Evolutionary conservation across 2,888 invertebrate species (phyloP).

Genomic region (Apoderus coryli): DNA sequence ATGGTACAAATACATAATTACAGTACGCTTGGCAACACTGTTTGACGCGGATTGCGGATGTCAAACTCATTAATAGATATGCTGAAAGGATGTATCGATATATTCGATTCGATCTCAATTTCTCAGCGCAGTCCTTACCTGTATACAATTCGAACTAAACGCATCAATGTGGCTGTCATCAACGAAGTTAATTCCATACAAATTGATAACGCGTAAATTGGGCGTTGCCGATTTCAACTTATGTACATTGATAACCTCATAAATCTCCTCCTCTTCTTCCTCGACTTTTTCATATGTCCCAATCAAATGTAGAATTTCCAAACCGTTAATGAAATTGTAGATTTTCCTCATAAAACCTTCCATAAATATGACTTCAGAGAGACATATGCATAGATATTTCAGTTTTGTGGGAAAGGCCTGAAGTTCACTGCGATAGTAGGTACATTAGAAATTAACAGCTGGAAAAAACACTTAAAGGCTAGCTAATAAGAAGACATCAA

Average conservation of each 20-base stretch:
- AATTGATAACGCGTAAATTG: slow-evolving; percentile 90
- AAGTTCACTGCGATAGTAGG: too few relatives aligned
- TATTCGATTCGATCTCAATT: too few relatives aligned
- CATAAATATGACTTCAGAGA: slow-evolving; percentile 99
- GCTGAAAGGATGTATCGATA: too few relatives aligned
- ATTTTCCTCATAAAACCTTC: slow-evolving; percentile 99
- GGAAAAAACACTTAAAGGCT: too few relatives aligned
- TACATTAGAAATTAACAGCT: too few relatives aligned
- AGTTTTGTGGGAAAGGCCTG: slow-evolving; percentile 97
- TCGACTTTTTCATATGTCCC: slow-evolving; percentile 97
- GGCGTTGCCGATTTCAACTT: slow-evolving; percentile 97
- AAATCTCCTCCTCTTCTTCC: slow-evolving; percentile 98
- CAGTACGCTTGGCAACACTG: too few relatives aligned
- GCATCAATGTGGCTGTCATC: slow-evolving; percentile 99
- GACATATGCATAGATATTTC: slow-evolving; percentile 69
- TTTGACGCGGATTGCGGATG: too few relatives aligned
- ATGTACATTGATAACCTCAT: slow-evolving; percentile 97
- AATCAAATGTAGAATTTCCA: slow-evolving; percentile 93
- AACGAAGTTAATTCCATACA: slow-evolving; percentile 96
- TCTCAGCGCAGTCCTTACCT: slow-evolving; percentile 42
- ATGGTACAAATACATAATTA: too few relatives aligned
- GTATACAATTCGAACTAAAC: slow-evolving; percentile 90
- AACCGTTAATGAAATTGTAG: slow-evolving; percentile 93
- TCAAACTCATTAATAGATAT: slow-evolving; percentile 2
- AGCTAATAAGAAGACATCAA: too few relatives aligned